Evolutionary conservation across 2,888 invertebrate genomes (phyloP).

Genomic region (Bombyx huttoni): DNA sequence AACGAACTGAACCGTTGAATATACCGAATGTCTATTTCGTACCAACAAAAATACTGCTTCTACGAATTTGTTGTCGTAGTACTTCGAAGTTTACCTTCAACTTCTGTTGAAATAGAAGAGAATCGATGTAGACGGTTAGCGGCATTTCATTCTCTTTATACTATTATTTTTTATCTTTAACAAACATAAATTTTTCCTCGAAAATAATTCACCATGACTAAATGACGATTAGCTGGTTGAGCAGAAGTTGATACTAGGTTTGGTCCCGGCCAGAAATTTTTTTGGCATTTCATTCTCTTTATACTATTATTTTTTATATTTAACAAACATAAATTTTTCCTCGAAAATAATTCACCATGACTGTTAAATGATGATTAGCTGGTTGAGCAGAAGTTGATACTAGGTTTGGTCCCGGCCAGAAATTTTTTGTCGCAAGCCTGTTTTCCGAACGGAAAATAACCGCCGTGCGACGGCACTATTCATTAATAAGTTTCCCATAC

Average conservation of each 20-base stretch:
- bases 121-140: not conserved
- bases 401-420: no score
- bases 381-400: not conserved
- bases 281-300: not conserved
- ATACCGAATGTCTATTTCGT: not conserved
- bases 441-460: conserved; percentile 53
- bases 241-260: no score
- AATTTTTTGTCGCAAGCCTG: conserved; percentile 34
- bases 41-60: not conserved
- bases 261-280: no score
- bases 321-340: not conserved
- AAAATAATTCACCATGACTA: not conserved
- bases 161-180: not conserved
- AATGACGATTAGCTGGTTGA: not conserved
- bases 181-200: not conserved
- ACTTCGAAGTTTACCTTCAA: no score
- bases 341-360: not conserved
- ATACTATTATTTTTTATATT: not conserved
- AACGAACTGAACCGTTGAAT: not conserved
- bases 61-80: not conserved
- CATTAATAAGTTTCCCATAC: conserved; percentile 43
- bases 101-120: no score
- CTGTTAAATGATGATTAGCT: not conserved
- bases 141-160: not conserved
- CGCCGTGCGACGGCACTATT: conserved; percentile 37